Evolutionary conservation across 2,797 vertebrate genomes (phyloP).

Genomic region (Anomalospiza imberbis): DNA sequence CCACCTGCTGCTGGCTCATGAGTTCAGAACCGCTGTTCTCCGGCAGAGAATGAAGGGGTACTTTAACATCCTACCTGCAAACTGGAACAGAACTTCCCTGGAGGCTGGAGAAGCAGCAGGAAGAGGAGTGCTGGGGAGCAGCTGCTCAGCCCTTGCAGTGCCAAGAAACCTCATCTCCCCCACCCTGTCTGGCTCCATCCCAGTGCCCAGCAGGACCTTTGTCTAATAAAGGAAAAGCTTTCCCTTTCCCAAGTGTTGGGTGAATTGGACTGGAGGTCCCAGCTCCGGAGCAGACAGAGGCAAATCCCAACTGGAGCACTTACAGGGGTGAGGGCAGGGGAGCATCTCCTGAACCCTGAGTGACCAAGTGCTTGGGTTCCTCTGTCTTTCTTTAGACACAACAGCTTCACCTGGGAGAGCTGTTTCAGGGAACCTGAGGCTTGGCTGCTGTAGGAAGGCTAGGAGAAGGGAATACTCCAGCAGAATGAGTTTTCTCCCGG

Average conservation of each 20-base stretch:
- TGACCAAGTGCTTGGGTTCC: neutral
- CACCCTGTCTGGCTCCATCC: neutral
- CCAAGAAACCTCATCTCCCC: neutral
- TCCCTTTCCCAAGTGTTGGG: neutral
- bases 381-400: neutral
- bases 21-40: neutral
- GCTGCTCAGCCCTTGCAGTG: neutral
- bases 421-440: neutral
- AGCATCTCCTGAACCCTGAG: neutral
- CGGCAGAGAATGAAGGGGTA: neutral
- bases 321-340: neutral
- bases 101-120: neutral
- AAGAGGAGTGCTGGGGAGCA: neutral
- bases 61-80: neutral
- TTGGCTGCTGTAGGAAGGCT: neutral
- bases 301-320: neutral
- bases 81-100: neutral
- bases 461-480: neutral
- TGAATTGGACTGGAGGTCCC: neutral
- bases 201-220: neutral
- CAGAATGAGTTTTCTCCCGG: rapidly evolving
- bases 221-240: neutral
- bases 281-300: neutral
- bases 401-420: neutral
- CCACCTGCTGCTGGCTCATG: neutral